These are phyloP conservation scores for Calvadosia cruxmelitensis DNA, from an alignment of 30 jellyfish, hydroid and myxozoan species.

Conservation along the genomic window DNA sequence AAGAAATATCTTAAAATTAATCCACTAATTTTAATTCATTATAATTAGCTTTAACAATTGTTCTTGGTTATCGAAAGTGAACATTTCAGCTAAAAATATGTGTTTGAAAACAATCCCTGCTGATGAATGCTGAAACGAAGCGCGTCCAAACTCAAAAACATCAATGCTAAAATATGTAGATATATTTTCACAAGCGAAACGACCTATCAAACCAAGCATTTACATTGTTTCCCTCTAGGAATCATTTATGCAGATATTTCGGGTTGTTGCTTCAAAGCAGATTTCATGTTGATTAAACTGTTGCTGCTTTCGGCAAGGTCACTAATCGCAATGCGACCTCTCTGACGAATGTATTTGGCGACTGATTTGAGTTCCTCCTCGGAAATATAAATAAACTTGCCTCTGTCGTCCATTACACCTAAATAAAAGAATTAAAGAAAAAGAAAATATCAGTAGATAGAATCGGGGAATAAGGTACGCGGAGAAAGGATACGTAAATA, in stretches of 20 bases:
- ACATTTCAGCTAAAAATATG: too few species aligned
- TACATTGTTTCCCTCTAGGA: background rate
- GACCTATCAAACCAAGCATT: too few species aligned
- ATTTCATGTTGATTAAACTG: slow-evolving; percentile 19
- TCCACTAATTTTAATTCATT: too few species aligned
- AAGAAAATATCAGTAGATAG: background rate
- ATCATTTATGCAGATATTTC: background rate
- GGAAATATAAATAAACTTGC: slow-evolving; percentile 76
- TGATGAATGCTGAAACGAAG: too few species aligned
- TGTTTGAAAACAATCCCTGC: too few species aligned
- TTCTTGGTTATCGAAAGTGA: too few species aligned
- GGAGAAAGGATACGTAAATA: too few species aligned
- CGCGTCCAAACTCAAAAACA: too few species aligned
- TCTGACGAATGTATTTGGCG: slow-evolving; percentile 73
- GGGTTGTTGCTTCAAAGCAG: background rate
- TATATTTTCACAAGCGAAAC: too few species aligned
- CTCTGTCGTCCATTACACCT: slow-evolving; percentile 99
- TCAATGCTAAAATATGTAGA: too few species aligned
- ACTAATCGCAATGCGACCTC: slow-evolving; percentile 87
- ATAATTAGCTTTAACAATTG: too few species aligned
- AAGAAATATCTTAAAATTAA: too few species aligned
- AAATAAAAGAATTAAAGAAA: background rate
- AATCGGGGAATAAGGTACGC: background rate
- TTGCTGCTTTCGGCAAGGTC: slow-evolving; percentile 92
- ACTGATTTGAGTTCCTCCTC: slow-evolving; percentile 71